Evolutionary conservation across 2,888 invertebrate genomes (phyloP).

Genomic region (Periphyllus acericola): DNA sequence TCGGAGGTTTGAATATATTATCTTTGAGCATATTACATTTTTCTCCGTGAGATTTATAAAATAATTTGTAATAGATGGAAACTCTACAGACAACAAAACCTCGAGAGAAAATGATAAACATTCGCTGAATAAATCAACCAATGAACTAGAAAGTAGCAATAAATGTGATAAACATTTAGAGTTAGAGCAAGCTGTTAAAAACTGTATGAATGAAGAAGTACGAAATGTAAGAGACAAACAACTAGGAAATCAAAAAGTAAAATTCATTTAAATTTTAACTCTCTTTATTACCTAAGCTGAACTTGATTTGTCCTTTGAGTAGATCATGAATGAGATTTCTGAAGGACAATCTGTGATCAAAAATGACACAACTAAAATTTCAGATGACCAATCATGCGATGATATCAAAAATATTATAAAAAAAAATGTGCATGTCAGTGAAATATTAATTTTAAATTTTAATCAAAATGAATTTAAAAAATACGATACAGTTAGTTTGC

Average conservation of each 20-base stretch:
- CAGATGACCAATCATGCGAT: neutral
- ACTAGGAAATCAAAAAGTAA: neutral
- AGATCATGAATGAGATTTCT: neutral
- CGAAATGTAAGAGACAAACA: neutral
- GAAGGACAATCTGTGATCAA: neutral
- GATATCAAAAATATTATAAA: neutral
- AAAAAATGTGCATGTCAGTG: slow-evolving; percentile 44
- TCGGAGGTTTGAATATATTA: neutral
- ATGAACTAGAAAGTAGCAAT: neutral
- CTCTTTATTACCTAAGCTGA: neutral
- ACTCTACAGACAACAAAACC: neutral
- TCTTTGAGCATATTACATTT: neutral
- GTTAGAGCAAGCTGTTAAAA: neutral
- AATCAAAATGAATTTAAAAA: neutral
- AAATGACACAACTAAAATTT: neutral
- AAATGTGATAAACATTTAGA: neutral
- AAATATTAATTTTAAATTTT: slow-evolving; percentile 1
- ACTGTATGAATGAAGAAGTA: neutral
- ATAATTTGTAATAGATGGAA: neutral
- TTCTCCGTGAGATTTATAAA: neutral
- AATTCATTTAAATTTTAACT: neutral
- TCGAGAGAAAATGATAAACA: neutral
- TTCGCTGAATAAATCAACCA: neutral
- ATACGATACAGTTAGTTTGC: neutral
- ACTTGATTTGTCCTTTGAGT: neutral